These are phyloP conservation scores for Drosophila trapezifrons DNA, from an alignment of 1,140 invertebrate species.

Conservation along the genomic window DNA sequence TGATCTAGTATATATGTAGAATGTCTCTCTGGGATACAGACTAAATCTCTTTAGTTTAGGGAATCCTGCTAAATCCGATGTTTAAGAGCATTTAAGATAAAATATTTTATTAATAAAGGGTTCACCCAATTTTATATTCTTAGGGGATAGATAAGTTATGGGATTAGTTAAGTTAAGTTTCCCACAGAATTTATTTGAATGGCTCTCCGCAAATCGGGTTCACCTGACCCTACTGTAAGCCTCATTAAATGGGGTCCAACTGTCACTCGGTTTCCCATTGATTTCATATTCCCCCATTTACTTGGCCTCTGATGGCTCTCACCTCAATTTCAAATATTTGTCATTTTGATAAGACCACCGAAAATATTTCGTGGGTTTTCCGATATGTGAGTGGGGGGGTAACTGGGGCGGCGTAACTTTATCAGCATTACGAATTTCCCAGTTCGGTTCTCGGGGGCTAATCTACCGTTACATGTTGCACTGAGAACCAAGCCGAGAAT, in stretches of 20 bases:
- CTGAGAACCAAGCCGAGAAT: slow-evolving; percentile 26
- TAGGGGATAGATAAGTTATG: no score
- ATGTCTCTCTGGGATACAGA: no score
- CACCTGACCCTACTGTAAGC: not conserved
- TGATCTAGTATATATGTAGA: no score
- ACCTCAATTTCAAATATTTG: slow-evolving; percentile 79
- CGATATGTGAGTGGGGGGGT: slow-evolving; percentile 5
- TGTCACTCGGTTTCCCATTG: slow-evolving; percentile 8
- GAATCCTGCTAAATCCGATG: no score
- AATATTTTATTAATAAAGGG: no score
- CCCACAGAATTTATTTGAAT: slow-evolving; percentile 2
- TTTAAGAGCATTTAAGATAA: no score
- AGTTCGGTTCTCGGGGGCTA: slow-evolving; percentile 13
- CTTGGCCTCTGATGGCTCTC: slow-evolving; percentile 33
- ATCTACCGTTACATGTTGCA: slow-evolving; percentile 56
- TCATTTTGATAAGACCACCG: slow-evolving; percentile 67
- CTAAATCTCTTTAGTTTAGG: no score
- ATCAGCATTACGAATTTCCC: slow-evolving; percentile 22
- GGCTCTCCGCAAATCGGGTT: not conserved
- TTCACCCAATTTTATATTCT: no score
- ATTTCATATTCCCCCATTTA: slow-evolving; percentile 27
- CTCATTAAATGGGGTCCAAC: not conserved
- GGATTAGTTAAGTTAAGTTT: not conserved
- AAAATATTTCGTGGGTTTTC: slow-evolving; percentile 55
- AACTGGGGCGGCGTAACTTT: slow-evolving; percentile 25